These are phyloP conservation scores for Cuniculus paca DNA, from an alignment of 2,797 vertebrate species.

Conservation along the genomic window DNA sequence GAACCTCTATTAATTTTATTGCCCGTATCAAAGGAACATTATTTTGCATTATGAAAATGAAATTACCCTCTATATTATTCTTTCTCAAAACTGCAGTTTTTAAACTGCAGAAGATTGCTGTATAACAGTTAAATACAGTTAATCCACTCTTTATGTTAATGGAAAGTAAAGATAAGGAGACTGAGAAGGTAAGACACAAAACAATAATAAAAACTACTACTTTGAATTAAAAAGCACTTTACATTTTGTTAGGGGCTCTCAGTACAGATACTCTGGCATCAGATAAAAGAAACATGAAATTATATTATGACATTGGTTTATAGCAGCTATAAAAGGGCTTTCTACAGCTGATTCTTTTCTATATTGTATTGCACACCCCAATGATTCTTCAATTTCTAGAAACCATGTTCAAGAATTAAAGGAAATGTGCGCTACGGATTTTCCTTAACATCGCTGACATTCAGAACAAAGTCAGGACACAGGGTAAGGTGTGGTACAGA, in stretches of 20 bases:
- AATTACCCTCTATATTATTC: background rate
- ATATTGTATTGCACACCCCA: too few species aligned
- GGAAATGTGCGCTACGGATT: background rate
- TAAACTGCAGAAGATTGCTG: background rate
- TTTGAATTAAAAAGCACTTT: background rate
- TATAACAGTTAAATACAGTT: background rate
- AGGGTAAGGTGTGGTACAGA: too few species aligned
- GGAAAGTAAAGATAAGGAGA: background rate
- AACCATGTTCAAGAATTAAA: background rate
- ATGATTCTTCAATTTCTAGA: background rate
- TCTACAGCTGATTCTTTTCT: background rate
- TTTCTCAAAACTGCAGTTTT: background rate
- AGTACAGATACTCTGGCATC: background rate
- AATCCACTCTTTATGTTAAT: background rate
- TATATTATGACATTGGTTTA: background rate
- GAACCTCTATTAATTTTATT: background rate
- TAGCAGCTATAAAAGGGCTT: background rate
- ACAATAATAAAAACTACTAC: background rate
- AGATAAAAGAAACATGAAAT: background rate
- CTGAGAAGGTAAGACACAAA: background rate
- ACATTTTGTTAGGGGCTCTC: background rate
- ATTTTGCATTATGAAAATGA: background rate
- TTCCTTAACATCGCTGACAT: background rate
- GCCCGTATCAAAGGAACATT: background rate
- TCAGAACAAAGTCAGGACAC: background rate